A percentile compares a stretch with the other conserved stretches of the same genome.
phyloP scores from a whole-genome alignment of 2,797 vertebrate genomes.

The Melopsittacus undulatus region DNA sequence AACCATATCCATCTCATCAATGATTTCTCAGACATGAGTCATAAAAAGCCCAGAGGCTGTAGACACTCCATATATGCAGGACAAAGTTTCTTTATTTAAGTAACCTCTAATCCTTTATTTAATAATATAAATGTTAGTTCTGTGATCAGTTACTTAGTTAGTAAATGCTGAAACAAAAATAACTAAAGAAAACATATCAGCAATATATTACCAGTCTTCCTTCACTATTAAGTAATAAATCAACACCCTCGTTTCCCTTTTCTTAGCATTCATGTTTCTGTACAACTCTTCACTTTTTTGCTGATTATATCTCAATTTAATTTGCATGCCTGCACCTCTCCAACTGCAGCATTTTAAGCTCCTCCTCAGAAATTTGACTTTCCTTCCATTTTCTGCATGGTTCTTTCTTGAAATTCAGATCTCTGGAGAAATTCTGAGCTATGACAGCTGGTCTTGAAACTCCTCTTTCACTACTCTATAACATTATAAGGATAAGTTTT shows the following conservation, averaged over 20 bases:
- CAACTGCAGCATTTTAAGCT: not conserved
- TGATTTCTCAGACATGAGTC: not conserved
- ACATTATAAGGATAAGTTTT: not conserved
- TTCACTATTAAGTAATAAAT: not conserved
- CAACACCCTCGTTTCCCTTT: not conserved
- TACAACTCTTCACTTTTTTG: not conserved
- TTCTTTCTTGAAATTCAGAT: not conserved
- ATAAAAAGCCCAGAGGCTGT: not conserved
- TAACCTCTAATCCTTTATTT: not conserved
- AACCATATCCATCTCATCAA: not conserved
- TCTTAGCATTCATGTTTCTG: not conserved
- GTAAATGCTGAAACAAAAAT: not conserved
- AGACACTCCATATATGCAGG: not conserved
- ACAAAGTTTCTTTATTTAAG: not conserved
- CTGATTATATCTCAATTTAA: not conserved
- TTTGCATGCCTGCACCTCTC: not conserved
- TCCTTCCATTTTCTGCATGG: not conserved
- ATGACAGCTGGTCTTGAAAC: not conserved
- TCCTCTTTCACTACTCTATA: not conserved
- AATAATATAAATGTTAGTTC: not conserved
- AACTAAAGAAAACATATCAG: not conserved
- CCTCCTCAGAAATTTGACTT: not conserved
- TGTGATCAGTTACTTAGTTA: not conserved
- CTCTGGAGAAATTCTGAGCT: not conserved
- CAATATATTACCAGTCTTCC: not conserved